A percentile compares a stretch with the other conserved stretches of the same genome.
These are phyloP conservation scores for Acrocephalus arundinaceus DNA, from an alignment of 2,113 vertebrate genomes.

Conservation along the genomic window DNA sequence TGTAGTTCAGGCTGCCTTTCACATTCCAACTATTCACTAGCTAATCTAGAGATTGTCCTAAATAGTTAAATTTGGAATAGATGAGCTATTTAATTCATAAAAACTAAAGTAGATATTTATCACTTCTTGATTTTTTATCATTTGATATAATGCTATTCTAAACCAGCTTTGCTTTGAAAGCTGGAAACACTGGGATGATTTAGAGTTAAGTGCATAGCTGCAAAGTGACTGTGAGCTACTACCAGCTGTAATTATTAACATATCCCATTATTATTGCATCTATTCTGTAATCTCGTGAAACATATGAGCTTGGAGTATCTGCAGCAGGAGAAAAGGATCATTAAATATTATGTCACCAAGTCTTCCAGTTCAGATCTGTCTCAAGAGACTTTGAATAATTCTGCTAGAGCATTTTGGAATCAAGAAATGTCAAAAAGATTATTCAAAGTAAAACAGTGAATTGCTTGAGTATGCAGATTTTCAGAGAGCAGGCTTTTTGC, in stretches of 20 bases:
- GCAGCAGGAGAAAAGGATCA: background rate
- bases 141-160: background rate
- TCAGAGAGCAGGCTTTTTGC: constrained; percentile 16
- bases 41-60: background rate
- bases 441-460: constrained; percentile 25
- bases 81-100: background rate
- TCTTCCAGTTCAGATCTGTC: background rate
- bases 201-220: background rate
- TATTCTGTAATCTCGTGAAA: background rate
- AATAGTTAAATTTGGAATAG: background rate
- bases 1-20: background rate
- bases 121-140: background rate
- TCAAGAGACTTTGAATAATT: background rate
- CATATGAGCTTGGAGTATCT: background rate
- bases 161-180: background rate
- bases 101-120: background rate
- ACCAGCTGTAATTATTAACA: background rate
- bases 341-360: background rate
- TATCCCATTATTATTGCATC: background rate
- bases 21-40: background rate
- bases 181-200: background rate
- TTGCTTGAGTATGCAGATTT: constrained; percentile 36
- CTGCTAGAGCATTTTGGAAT: background rate
- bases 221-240: background rate
- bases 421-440: constrained; percentile 46